Evolutionary conservation across 2,888 invertebrate species (phyloP).

Genomic region (Sthenelais limicola): DNA sequence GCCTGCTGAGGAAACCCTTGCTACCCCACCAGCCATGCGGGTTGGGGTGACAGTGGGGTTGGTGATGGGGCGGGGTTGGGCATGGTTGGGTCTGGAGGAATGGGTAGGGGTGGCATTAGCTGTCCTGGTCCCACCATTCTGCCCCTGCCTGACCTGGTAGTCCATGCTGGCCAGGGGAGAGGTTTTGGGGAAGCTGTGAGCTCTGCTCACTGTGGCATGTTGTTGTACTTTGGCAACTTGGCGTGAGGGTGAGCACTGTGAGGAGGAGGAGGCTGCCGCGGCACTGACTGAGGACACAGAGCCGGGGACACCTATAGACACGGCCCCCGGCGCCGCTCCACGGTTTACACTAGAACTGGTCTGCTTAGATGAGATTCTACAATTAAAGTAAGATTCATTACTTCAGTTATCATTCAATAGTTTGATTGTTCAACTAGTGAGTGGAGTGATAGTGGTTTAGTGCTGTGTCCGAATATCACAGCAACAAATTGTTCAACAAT

Average conservation of each 20-base stretch:
- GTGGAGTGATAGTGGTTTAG: too few species aligned
- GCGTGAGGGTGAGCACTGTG: slow-evolving; percentile 20
- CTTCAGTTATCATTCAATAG: too few species aligned
- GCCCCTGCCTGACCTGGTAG: too few species aligned
- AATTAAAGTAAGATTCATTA: too few species aligned
- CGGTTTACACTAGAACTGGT: slow-evolving; percentile 18
- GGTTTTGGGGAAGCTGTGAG: slow-evolving; percentile 49
- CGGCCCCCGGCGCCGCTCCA: slow-evolving; percentile 14
- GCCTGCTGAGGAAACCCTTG: neutral
- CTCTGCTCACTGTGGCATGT: slow-evolving; percentile 40
- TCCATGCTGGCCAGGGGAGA: slow-evolving; percentile 43
- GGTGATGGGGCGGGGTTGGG: slow-evolving; percentile 5
- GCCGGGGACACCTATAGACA: too few species aligned
- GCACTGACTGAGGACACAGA: slow-evolving; percentile 7
- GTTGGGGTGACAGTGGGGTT: neutral
- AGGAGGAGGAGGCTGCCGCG: slow-evolving; percentile 23
- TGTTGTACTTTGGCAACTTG: slow-evolving; percentile 29
- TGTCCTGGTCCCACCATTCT: slow-evolving; percentile 2
- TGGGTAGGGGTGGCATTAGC: slow-evolving; percentile 19
- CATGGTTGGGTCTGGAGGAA: neutral
- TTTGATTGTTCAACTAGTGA: too few species aligned
- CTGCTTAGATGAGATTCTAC: slow-evolving; percentile 26
- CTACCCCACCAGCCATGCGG: neutral
- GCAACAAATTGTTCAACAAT: too few species aligned
- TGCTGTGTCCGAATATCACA: too few species aligned